These are phyloP conservation scores for Drosophila kanapiae DNA, from an alignment of 1,140 invertebrate species.

Conservation along the genomic window DNA sequence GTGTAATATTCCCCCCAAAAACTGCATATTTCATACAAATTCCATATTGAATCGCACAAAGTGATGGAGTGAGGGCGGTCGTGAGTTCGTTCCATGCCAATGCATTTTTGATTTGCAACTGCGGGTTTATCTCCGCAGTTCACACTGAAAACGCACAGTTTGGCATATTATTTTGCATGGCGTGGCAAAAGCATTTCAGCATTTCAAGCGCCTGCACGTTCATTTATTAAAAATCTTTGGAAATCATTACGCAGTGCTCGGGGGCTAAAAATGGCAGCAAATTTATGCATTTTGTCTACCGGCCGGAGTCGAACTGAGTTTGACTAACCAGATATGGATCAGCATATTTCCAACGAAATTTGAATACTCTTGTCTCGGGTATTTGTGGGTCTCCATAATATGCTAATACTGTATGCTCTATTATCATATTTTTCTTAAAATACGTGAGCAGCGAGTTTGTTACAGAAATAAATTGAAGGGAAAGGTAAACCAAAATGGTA, in stretches of 20 bases:
- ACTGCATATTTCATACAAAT: conserved; percentile 45
- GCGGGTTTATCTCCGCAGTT: conserved; percentile 31
- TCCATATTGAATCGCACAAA: conserved; percentile 37
- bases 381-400: not conserved
- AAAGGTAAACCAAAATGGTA: not conserved
- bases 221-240: conserved; percentile 52
- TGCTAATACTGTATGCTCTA: conserved; percentile 17
- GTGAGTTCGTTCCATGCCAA: conserved; percentile 36
- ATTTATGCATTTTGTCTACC: conserved; percentile 34
- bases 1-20: conserved; percentile 24
- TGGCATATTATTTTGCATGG: conserved; percentile 23
- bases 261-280: conserved; percentile 29
- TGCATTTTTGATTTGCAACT: conserved; percentile 53
- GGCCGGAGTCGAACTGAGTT: conserved; percentile 12
- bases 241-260: conserved; percentile 28
- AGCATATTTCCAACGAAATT: conserved; percentile 36
- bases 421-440: not conserved
- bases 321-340: conserved; percentile 15
- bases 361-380: conserved; percentile 24
- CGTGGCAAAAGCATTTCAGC: conserved; percentile 25
- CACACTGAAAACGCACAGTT: conserved; percentile 14
- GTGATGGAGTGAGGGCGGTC: not conserved
- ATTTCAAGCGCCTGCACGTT: conserved; percentile 30
- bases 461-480: not conserved
- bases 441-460: not conserved